Percentiles rank a stretch among this genome's conserved stretches.
Conservation (phyloP, 2,113 vertebrate species). For the Saguinus imperator region DNA sequence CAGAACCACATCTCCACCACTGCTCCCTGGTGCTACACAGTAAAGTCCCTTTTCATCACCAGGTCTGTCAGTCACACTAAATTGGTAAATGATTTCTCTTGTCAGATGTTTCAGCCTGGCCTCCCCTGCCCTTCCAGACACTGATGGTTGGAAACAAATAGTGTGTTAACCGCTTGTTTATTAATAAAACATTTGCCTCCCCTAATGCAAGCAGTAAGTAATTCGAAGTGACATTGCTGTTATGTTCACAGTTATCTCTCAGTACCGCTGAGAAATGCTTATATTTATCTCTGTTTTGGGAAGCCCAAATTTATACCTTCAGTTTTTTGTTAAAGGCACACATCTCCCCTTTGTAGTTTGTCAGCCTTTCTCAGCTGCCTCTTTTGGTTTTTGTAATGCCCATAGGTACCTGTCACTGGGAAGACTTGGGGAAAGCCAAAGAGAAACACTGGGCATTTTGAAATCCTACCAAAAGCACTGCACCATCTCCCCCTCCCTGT, state of each 20-base stretch:
- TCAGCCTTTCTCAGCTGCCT: not conserved
- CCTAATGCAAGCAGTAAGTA: constrained; percentile 51
- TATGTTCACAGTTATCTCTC: constrained; percentile 54
- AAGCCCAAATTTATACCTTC: constrained; percentile 30
- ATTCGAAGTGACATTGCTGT: constrained; percentile 64
- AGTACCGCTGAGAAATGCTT: constrained; percentile 29
- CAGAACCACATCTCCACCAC: not conserved
- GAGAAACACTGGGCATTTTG: not conserved
- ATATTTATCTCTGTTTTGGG: constrained; percentile 53
- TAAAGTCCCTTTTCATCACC: not conserved
- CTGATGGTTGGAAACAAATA: constrained; percentile 34
- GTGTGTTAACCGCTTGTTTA: constrained; percentile 36
- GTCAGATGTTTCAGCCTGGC: not conserved
- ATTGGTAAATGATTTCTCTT: constrained; percentile 39
- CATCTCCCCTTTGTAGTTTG: not conserved
- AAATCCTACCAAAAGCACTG: not conserved
- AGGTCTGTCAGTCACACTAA: not conserved
- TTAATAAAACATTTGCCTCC: constrained; percentile 69
- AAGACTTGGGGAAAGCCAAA: not conserved
- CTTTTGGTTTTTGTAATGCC: not conserved
- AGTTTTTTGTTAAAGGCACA: constrained; percentile 38
- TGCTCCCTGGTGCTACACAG: not conserved
- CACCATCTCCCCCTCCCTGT: not conserved
- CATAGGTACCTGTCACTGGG: not conserved
- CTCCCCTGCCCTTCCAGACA: not conserved